Percentiles rank a stretch among this genome's conserved stretches.
These are phyloP conservation scores for Dromiciops gliroides DNA, from an alignment of 2,113 vertebrate genomes.

Conservation along the genomic window DNA sequence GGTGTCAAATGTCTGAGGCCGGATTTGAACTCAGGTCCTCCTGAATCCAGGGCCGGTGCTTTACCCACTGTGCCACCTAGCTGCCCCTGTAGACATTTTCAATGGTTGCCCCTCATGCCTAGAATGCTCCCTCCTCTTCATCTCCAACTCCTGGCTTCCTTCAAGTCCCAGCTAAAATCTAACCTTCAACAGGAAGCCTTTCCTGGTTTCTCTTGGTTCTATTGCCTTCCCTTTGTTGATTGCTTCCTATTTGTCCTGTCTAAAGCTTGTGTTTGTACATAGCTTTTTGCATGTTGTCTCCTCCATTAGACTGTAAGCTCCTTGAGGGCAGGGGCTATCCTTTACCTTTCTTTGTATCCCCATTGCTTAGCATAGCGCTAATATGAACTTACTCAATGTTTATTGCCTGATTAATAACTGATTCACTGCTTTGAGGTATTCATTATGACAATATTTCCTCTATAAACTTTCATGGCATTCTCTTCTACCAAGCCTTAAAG, in stretches of 20 bases:
- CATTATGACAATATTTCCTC: background rate
- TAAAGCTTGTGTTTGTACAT: background rate
- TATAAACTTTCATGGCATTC: background rate
- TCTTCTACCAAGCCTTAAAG: background rate
- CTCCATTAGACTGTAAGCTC: background rate
- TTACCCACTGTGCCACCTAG: too few relatives aligned
- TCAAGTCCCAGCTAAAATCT: background rate
- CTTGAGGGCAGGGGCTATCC: background rate
- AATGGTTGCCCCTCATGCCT: background rate
- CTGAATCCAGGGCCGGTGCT: too few relatives aligned
- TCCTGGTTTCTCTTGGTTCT: background rate
- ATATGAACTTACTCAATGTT: background rate
- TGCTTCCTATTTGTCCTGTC: background rate
- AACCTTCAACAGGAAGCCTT: background rate
- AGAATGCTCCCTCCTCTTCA: background rate
- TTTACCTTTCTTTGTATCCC: background rate
- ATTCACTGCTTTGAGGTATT: background rate
- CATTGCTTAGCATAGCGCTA: background rate
- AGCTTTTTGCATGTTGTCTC: background rate
- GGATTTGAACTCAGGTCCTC: too few relatives aligned
- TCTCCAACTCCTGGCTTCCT: background rate
- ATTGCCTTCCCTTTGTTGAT: background rate
- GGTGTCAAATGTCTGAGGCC: too few relatives aligned
- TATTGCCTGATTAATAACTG: background rate
- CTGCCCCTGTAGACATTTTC: background rate